phyloP scores from a whole-genome alignment of 2,113 vertebrate genomes.

The Sisor rabdophorus region DNA sequence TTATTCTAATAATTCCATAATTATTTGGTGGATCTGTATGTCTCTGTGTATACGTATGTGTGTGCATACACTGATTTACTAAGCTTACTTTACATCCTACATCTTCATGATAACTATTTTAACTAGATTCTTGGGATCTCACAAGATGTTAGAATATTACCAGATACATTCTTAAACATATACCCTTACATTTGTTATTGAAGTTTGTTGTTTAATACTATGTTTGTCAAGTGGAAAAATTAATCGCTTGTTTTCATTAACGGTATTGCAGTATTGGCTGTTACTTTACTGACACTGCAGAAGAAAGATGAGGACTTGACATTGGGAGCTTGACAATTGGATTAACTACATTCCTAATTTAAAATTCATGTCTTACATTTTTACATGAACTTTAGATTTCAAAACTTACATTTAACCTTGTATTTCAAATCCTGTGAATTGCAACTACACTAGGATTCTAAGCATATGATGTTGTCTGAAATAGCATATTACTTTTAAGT shows the following conservation, averaged over 20 bases:
- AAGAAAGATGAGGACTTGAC: background rate
- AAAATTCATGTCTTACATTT: too few relatives aligned
- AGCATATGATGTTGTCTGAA: too few relatives aligned
- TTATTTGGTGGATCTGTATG: background rate
- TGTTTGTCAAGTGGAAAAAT: background rate
- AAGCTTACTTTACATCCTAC: background rate
- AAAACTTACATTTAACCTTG: background rate
- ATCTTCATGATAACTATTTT: background rate
- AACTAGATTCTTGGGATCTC: background rate
- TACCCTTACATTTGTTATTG: background rate
- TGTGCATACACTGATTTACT: background rate
- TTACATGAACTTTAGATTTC: too few relatives aligned
- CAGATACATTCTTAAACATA: background rate
- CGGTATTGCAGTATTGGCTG: background rate
- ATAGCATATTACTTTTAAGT: too few relatives aligned
- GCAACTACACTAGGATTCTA: background rate
- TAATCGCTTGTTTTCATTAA: background rate
- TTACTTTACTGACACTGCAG: background rate
- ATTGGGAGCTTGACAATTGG: too few relatives aligned
- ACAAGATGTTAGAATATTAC: background rate
- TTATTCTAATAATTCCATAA: too few relatives aligned
- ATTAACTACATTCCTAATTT: too few relatives aligned
- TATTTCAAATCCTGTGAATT: background rate
- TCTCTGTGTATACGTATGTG: background rate
- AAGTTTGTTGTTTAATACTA: background rate